Percentiles rank a stretch among this genome's conserved stretches.
Conservation (phyloP, 2,113 vertebrate species). For the Ictalurus punctatus region DNA sequence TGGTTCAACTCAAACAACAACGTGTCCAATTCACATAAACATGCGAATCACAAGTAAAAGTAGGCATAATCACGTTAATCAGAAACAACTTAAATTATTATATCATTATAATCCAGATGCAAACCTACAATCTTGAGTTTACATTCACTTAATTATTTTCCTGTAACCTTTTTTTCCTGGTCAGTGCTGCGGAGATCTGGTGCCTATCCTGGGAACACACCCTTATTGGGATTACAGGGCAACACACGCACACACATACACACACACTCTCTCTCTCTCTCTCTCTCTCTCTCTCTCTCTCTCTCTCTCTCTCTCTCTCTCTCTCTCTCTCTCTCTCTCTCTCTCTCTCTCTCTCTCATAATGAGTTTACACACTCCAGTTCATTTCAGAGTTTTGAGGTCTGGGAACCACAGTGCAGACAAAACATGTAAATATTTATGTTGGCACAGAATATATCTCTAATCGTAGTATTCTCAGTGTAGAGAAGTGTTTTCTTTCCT, state of each 20-base stretch:
- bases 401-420: neutral
- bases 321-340: too few species aligned
- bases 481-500: neutral
- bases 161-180: neutral
- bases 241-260: neutral
- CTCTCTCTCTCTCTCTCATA: neutral
- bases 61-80: neutral
- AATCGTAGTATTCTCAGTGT: neutral
- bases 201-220: neutral
- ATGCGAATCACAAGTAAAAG: neutral
- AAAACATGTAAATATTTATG: neutral
- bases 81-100: neutral
- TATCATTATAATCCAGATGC: neutral
- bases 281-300: neutral
- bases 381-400: neutral
- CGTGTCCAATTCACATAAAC: neutral
- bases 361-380: neutral
- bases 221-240: neutral
- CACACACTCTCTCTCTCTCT: too few species aligned
- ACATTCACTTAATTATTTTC: neutral
- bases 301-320: neutral
- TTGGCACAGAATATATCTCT: neutral
- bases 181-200: neutral
- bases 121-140: neutral
- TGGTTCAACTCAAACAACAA: neutral